These are phyloP conservation scores for Bombus sylvicola DNA, from an alignment of 1,140 invertebrate genomes.

Conservation along the genomic window DNA sequence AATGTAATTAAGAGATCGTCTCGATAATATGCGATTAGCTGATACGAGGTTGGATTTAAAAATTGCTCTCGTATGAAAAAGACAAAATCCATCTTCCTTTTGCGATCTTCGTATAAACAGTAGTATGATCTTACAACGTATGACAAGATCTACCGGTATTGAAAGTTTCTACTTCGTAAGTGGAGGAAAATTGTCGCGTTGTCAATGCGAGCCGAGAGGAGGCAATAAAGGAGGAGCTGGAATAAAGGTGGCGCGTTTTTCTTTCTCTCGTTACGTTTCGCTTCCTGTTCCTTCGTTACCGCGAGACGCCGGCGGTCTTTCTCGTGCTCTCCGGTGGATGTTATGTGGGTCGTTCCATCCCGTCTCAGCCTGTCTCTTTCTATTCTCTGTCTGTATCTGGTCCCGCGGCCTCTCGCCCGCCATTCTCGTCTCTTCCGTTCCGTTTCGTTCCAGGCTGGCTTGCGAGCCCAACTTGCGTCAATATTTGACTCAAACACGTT, in stretches of 20 bases:
- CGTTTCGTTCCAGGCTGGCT: conserved; percentile 68
- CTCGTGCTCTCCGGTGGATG: conserved; percentile 51
- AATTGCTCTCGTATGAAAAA: too few relatives aligned
- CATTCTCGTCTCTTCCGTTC: conserved; percentile 55
- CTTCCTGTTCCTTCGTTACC: conserved; percentile 58
- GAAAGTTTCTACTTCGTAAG: too few relatives aligned
- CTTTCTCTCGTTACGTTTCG: conserved; percentile 59
- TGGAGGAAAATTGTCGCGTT: too few relatives aligned
- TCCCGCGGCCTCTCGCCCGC: conserved; percentile 20
- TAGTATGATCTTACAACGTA: too few relatives aligned
- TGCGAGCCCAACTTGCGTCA: conserved; percentile 80
- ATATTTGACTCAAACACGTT: conserved; percentile 84
- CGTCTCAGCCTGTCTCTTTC: conserved; percentile 36
- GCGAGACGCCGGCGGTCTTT: conserved; percentile 31
- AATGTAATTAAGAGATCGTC: accelerated
- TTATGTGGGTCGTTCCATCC: conserved; percentile 71
- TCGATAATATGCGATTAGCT: too few relatives aligned
- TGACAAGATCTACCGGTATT: too few relatives aligned
- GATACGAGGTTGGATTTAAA: too few relatives aligned
- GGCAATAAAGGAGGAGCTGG: too few relatives aligned
- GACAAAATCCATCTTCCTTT: too few relatives aligned
- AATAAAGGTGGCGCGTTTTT: conserved; percentile 35
- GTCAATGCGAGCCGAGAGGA: neutral
- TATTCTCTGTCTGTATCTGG: conserved; percentile 1
- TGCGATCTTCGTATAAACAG: too few relatives aligned